Base-by-base conservation (phyloP, 2,888 invertebrate species). In the Brachyptera putata region DNA sequence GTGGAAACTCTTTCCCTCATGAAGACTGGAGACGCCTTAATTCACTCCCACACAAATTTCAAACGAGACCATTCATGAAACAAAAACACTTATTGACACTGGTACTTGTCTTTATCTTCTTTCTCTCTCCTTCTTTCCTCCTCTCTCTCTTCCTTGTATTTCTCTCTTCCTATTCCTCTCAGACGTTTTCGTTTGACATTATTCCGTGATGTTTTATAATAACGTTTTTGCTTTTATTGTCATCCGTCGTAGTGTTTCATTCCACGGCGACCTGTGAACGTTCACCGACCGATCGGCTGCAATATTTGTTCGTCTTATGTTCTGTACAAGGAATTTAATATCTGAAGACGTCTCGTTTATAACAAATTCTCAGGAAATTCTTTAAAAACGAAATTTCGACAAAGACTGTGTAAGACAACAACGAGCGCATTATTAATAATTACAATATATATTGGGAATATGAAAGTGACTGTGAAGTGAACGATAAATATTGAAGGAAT, bases 281-380 rank as follows among this genome's bases (percentile, higher is more conserved):
- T 41, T 21, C 41, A 18, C 21, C 21, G 41, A 41, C 41, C 41
- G 41, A 14, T 21, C 41, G 21, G 14, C 7, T 21, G 41, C 21
- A 18, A 41, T 41, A 18, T 41, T 41, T 41, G n/a, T 5, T 18
- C 13, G 41, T 41, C 7, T 18, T 9, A 16, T 1, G 7, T n/a
- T n/a, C n/a, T n/a, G n/a, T n/a, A n/a, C n/a, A n/a, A 41, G 41
- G 41, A 41, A 41, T 41, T 41, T 41, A 41, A 41, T 41, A 41
- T 41, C 41, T 18, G 41, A n/a, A n/a, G n/a, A n/a, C n/a, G n/a
- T n/a, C n/a, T n/a, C n/a, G n/a, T n/a, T n/a, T n/a, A n/a, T n/a
- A n/a, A n/a, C n/a, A n/a, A n/a, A n/a, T n/a, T n/a, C n/a, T n/a
- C 41, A 21, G 41, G 18, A 41, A 41, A 41, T 41, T 41, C 41